A percentile compares a stretch with the other conserved stretches of the same genome.
Conservation (phyloP, 2,113 vertebrate species). For the Pandion haliaetus region DNA sequence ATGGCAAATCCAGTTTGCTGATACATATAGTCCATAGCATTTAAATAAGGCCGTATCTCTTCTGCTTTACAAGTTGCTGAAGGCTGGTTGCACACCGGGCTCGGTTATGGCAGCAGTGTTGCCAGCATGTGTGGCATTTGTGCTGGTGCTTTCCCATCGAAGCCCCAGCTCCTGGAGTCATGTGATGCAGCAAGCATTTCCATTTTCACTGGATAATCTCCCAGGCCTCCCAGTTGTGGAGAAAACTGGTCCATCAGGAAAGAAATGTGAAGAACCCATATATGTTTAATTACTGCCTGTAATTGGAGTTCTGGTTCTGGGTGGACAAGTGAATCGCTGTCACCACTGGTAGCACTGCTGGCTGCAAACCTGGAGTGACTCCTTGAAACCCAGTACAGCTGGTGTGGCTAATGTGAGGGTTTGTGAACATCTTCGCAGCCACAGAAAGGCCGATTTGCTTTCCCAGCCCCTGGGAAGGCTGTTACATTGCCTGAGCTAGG, state of each 20-base stretch:
- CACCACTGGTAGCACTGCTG: background rate
- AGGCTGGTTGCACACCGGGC: background rate
- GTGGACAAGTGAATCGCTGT: background rate
- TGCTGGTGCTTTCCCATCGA: background rate
- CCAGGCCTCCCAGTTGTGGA: background rate
- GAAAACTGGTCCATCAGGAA: background rate
- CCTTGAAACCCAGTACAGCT: accelerated
- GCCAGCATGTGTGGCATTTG: background rate
- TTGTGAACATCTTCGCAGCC: background rate
- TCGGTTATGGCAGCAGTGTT: accelerated
- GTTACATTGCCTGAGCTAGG: background rate
- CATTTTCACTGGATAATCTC: background rate
- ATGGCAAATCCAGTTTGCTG: background rate
- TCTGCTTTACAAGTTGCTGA: background rate
- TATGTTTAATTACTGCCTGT: background rate
- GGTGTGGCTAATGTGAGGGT: accelerated
- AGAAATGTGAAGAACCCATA: background rate
- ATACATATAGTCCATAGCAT: accelerated
- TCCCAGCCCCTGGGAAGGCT: background rate
- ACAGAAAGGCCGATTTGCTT: accelerated
- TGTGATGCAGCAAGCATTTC: background rate
- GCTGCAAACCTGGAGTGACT: accelerated
- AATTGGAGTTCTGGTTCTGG: background rate
- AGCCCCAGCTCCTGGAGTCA: background rate
- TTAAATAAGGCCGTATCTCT: background rate